Evolutionary conservation across 2,113 vertebrate genomes (phyloP), one percentile per base, ranked within the genome.

Genomic region (Falco punctatus): DNA sequence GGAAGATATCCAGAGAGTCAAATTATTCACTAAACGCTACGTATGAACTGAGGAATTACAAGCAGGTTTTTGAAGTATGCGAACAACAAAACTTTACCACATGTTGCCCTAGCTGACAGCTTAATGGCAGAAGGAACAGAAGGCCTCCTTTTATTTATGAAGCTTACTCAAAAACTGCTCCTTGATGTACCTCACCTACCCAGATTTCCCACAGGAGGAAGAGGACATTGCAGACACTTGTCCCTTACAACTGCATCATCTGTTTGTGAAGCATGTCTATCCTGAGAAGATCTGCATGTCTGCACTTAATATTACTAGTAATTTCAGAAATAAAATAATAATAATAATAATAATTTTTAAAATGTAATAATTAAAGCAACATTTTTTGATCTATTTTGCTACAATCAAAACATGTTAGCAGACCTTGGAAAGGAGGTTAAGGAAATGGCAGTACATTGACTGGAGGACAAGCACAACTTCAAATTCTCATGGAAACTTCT

Each of bases 1-100:
- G 97, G 97, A 96, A 94, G 81, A 51, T 40, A 64, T 80, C 97
- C 96, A 97, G 81, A 17, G 70, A 97, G 66, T 62, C 77, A 82
- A 81, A 92, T 81, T 65, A 84, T 67, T 94, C 86, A 38, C 84
- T 79, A 77, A 88, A 72, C 21, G 49, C 52, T 58, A 30, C 40
- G 28, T 62, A 22, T 15, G 51, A 92, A 85, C n/a, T 48, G 69
- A 79, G 92, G 75, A 93, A 95, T 66, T 92, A 44, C 77, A 85
- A 71, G 65, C 70, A 88, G 88, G 44, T 59, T 79, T 84, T 59
- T 35, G 40, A 79, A 86, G 46, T 26, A 38, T 33, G 83, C 54
- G 30, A 72, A 75, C 35, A 54, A 80, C 22, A 20, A 46, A 92
- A 92, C 88, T 95, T 95, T 24, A 57, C 77, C 57, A 35, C 72